A percentile compares a stretch with the other conserved stretches of the same genome.
Conservation (phyloP, 2,113 vertebrate species). For the Conger conger region DNA sequence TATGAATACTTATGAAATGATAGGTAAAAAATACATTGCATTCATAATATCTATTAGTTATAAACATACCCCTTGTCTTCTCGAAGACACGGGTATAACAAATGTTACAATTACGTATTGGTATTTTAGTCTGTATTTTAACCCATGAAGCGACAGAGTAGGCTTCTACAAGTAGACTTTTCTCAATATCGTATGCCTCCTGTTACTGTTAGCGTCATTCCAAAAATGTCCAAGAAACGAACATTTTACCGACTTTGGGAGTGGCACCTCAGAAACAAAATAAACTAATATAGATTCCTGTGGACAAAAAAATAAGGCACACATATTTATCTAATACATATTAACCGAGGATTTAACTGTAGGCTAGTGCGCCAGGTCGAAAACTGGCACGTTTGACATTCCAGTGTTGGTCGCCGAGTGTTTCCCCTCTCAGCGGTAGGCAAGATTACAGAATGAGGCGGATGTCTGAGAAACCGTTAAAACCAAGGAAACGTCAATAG, state of each 20-base stretch:
- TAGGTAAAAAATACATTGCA: background rate
- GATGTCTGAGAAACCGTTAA: constrained; percentile 25
- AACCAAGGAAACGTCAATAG: background rate
- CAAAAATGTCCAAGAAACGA: background rate
- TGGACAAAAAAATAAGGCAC: background rate
- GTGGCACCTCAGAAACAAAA: constrained; percentile 5
- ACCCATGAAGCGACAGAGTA: background rate
- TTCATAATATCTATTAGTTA: background rate
- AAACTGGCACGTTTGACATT: background rate
- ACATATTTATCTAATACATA: constrained; percentile 2
- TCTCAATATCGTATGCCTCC: background rate
- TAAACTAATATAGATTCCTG: background rate
- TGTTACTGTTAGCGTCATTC: background rate
- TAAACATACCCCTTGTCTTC: background rate
- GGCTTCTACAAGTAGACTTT: too few species aligned
- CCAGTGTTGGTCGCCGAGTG: background rate
- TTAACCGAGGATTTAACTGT: background rate
- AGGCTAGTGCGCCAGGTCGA: background rate
- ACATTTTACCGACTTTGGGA: constrained; percentile 2
- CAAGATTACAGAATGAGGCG: background rate
- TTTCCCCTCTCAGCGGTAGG: background rate
- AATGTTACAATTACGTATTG: background rate
- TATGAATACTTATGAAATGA: background rate
- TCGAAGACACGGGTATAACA: background rate
- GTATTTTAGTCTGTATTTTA: background rate